Evolutionary conservation across 2,888 invertebrate genomes (phyloP), one percentile per base, ranked within the genome.

Genomic region (Phalangium opilio): DNA sequence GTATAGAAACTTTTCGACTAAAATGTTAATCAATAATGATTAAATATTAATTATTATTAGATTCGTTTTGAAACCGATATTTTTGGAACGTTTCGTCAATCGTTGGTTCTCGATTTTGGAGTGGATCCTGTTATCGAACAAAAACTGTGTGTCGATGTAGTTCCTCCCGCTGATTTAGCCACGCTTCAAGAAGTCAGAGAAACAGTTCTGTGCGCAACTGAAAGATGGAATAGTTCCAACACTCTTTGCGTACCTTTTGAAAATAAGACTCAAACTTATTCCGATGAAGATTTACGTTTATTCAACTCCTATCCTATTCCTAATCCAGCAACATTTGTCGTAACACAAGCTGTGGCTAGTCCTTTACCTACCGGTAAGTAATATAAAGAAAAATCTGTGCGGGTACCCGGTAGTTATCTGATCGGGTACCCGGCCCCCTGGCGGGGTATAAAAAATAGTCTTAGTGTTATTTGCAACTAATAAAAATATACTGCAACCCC

Each of bases 71-170:
- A 71, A 45, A 79, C 80, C 0, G 76, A 78, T 54, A 78, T 82
- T 48, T 83, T 78, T 61, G 83, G 79, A 19, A 82, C 82, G 3
- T 84, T 83, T 63, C 73, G 80, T 2, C 83, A 85, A 64, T 75
- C 79, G 1, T 71, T 84, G 2, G 76, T 83, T 3, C 81, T 83
- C 63, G 82, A 81, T 64, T 78, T 81, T 60, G 79, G 79, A 1
- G 55, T 55, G 34, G 63, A 63, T 44, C 64, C 66, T 10, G 61
- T 66, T 63, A 65, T 44, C 75, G 77, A 59, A 33, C 55, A 61
- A 41, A 60, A 63, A 43, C 65, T 84, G 19, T 80, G 81, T 61
- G 79, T 82, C 3, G 83, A 84, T 63, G 81, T 82, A 3, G 73
- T 81, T 15, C 81, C 81, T 0, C 73, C 75, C 1, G 71, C 74